These are phyloP conservation scores for Hyperopisus bebe DNA, from an alignment of 2,113 vertebrate genomes.

Conservation along the genomic window DNA sequence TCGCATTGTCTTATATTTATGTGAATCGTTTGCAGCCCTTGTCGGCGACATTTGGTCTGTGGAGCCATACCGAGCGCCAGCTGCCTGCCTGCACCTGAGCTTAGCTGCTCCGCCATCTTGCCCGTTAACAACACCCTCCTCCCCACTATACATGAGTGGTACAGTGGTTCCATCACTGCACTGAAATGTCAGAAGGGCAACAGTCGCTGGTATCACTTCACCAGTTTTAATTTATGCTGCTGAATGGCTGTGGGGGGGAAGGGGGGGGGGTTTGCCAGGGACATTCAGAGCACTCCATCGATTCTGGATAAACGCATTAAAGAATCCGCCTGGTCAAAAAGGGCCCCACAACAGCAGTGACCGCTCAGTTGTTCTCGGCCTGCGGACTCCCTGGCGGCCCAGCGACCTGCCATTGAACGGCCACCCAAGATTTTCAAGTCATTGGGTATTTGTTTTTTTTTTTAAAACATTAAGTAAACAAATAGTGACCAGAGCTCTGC, in stretches of 20 bases:
- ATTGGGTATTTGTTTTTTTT: background rate
- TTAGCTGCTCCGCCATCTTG: background rate
- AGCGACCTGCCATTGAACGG: background rate
- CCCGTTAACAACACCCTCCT: background rate
- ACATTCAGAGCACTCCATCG: background rate
- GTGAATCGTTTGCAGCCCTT: background rate
- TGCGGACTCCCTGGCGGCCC: background rate
- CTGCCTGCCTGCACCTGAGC: background rate
- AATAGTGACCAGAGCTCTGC: background rate
- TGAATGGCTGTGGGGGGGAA: background rate
- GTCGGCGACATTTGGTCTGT: background rate
- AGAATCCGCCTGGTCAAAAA: constrained; percentile 1
- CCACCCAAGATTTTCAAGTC: background rate
- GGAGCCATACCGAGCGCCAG: background rate
- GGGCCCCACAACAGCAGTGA: background rate
- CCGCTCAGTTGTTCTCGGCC: background rate
- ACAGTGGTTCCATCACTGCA: background rate
- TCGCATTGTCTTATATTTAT: background rate
- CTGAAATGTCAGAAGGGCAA: background rate
- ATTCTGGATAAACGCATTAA: constrained; percentile 16
- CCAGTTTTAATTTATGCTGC: background rate
- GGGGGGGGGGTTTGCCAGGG: background rate
- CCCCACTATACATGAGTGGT: background rate
- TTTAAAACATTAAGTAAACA: background rate
- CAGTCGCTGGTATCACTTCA: background rate